A percentile compares a stretch with the other conserved stretches of the same genome.
Conservation (phyloP, 1,140 invertebrate genomes). For the Goniozus legneri region DNA sequence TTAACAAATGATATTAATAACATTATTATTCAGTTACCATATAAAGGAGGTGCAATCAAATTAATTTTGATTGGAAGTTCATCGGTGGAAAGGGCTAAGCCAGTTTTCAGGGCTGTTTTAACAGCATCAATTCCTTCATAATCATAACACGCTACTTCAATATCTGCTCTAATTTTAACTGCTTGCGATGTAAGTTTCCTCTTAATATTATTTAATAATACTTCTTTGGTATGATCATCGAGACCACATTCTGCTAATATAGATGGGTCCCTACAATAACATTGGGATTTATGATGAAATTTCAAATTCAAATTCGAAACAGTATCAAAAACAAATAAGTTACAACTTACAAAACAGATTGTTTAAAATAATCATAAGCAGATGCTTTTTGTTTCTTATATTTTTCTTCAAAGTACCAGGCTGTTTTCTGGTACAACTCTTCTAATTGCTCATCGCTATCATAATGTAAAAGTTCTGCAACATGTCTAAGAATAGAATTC, state of each 20-base stretch:
- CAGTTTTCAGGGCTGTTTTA: slow-evolving; percentile 87
- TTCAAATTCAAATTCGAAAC: no score
- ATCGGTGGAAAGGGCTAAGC: slow-evolving; percentile 87
- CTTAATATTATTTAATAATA: slow-evolving; percentile 92
- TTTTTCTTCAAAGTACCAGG: slow-evolving; percentile 98
- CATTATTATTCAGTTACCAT: slow-evolving; percentile 60
- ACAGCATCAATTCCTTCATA: slow-evolving; percentile 99
- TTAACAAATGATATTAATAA: background rate
- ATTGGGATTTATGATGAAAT: slow-evolving; percentile 16
- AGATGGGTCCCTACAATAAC: slow-evolving; percentile 75
- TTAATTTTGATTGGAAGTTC: slow-evolving; percentile 98
- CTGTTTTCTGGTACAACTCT: slow-evolving; percentile 95
- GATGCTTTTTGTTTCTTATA: slow-evolving; percentile 86
- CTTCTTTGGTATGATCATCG: slow-evolving; percentile 88
- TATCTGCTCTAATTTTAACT: slow-evolving; percentile 96
- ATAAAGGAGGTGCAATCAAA: slow-evolving; percentile 96
- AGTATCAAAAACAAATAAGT: no score
- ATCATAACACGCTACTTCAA: slow-evolving; percentile 97
- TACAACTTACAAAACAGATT: slow-evolving; percentile 85
- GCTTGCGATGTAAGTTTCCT: slow-evolving; percentile 96
- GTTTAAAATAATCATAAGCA: slow-evolving; percentile 98
- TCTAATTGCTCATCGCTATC: slow-evolving; percentile 90
- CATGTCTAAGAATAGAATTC: slow-evolving; percentile 96
- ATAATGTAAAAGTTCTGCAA: slow-evolving; percentile 91
- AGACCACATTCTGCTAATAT: slow-evolving; percentile 95